These are phyloP conservation scores for Eufriesea mexicana DNA, from an alignment of 1,140 invertebrate species.

Conservation along the genomic window DNA sequence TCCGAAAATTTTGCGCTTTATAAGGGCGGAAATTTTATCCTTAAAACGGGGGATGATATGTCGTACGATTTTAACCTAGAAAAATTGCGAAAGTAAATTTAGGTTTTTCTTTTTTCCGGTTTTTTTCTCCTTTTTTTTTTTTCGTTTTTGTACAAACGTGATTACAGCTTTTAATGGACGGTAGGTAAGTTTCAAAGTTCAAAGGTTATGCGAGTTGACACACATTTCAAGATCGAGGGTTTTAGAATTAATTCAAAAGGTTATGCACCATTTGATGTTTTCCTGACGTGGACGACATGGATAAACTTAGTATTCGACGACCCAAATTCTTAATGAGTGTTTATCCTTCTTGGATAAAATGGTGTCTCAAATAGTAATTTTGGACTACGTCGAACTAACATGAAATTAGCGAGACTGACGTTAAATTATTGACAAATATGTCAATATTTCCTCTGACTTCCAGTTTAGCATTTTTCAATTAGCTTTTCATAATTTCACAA, in stretches of 20 bases:
- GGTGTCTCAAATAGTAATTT: not conserved
- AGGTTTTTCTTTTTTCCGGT: not conserved
- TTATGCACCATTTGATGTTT: not conserved
- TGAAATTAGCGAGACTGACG: not conserved
- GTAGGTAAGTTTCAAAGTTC: not conserved
- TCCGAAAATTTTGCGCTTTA: no score
- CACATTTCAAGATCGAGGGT: not conserved
- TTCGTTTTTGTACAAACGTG: not conserved
- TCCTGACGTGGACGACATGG: no score
- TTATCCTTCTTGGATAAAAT: not conserved
- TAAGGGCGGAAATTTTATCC: not conserved
- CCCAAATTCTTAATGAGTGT: not conserved
- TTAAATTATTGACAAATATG: not conserved
- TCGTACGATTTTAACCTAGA: not conserved
- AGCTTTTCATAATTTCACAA: not conserved
- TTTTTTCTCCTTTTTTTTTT: no score
- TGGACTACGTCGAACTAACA: no score
- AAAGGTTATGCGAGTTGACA: not conserved
- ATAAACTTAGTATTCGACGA: not conserved
- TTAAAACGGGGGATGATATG: not conserved
- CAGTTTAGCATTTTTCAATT: no score
- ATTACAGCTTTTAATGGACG: constrained; percentile 8
- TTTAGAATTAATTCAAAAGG: not conserved
- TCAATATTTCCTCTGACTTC: not conserved
- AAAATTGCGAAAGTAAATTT: not conserved